Conservation (phyloP, 1,140 invertebrate genomes). For the Eupeodes corollae region DNA sequence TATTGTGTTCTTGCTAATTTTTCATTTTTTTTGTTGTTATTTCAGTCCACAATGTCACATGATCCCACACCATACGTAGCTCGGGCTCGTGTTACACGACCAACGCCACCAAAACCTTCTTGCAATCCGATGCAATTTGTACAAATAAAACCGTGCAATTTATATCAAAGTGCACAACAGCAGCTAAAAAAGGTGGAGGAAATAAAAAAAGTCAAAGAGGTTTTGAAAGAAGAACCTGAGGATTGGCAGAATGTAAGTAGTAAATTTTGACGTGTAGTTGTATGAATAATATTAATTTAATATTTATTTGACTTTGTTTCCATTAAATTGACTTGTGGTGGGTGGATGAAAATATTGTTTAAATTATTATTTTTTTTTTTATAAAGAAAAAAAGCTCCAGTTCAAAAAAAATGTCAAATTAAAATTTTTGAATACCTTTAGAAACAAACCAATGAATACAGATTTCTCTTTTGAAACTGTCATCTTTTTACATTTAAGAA, state of each 20-base stretch:
- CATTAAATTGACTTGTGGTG: too few species aligned
- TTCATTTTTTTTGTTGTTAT: slow-evolving; percentile 8
- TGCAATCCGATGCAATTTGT: slow-evolving; percentile 82
- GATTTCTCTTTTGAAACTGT: too few species aligned
- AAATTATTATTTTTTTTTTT: too few species aligned
- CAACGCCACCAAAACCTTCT: slow-evolving; percentile 62
- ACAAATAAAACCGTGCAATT: slow-evolving; percentile 70
- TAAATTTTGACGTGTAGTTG: too few species aligned
- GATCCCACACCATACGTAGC: slow-evolving; percentile 35
- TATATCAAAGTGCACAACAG: slow-evolving; percentile 72
- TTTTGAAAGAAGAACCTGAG: slow-evolving; percentile 65
- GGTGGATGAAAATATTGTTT: too few species aligned
- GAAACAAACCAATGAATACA: too few species aligned
- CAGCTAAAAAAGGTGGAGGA: slow-evolving; percentile 76
- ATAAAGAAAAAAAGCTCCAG: too few species aligned
- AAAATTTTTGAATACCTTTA: too few species aligned
- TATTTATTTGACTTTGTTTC: background rate
- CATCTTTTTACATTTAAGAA: too few species aligned
- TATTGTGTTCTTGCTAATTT: background rate
- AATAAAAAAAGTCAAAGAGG: slow-evolving; percentile 66
- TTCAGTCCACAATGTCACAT: slow-evolving; percentile 28
- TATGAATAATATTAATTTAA: slow-evolving; percentile 1
- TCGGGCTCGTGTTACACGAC: slow-evolving; percentile 39
- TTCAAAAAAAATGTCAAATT: too few species aligned
- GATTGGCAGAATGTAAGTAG: slow-evolving; percentile 84